Evolutionary conservation across 1,140 invertebrate genomes (phyloP).

Genomic region (Anastatus disparis): DNA sequence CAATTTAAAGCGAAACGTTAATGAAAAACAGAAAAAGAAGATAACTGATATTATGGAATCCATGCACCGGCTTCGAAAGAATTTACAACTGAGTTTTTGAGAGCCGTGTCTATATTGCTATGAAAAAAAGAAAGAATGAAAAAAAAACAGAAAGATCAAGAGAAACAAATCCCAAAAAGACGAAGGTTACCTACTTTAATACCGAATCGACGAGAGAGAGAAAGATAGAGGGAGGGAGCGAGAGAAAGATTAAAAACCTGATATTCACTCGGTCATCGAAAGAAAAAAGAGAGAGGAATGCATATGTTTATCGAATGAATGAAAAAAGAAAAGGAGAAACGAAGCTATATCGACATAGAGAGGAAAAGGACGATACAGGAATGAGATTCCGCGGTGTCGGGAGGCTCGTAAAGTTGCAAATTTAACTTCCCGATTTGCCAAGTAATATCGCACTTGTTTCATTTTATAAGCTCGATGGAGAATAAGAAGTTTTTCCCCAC

Average conservation of each 20-base stretch:
- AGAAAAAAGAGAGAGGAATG: conserved; percentile 11
- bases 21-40: neutral
- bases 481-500: neutral
- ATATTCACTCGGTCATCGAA: conserved; percentile 40
- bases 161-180: conserved; percentile 20
- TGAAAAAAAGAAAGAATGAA: neutral
- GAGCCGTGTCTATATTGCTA: neutral
- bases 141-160: neutral
- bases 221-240: too few relatives aligned
- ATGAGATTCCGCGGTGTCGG: conserved; percentile 43
- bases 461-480: conserved; percentile 1
- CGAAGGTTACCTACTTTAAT: conserved; percentile 49
- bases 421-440: conserved; percentile 43
- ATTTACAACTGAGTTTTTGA: conserved; percentile 11
- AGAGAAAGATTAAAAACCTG: conserved; percentile 53
- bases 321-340: conserved; percentile 22
- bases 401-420: conserved; percentile 52
- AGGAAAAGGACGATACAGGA: conserved; percentile 33
- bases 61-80: conserved; percentile 19
- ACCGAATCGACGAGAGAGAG: conserved; percentile 44
- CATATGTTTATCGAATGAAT: neutral
- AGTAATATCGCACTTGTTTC: conserved; percentile 17
- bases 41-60: conserved; percentile 19
- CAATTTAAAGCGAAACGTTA: too few relatives aligned
- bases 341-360: conserved; percentile 30